Percentiles rank a stretch among this genome's conserved stretches.
Conservation (phyloP, 1,140 invertebrate genomes). For the Drosophila rhopaloa region DNA sequence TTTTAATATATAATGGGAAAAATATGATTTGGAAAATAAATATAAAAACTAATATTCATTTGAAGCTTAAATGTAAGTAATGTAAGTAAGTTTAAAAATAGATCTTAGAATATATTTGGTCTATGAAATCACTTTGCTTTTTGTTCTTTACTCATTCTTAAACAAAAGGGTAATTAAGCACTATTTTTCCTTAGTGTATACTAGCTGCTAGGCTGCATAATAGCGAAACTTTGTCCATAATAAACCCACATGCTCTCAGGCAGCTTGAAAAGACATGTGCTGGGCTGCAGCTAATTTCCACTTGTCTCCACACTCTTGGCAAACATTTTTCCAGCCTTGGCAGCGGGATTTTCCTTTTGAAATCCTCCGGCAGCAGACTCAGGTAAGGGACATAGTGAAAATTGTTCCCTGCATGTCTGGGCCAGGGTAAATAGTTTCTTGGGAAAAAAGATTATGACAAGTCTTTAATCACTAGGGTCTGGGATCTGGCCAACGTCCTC, state of each 20-base stretch:
- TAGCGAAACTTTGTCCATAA: slow-evolving; percentile 51
- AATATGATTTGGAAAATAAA: not conserved
- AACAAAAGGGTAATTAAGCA: too few relatives aligned
- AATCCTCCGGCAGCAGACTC: slow-evolving; percentile 33
- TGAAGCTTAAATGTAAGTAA: too few relatives aligned
- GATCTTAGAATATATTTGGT: too few relatives aligned
- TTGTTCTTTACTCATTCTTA: too few relatives aligned
- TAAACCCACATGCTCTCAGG: slow-evolving; percentile 29
- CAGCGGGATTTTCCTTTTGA: slow-evolving; percentile 66
- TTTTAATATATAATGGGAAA: too few relatives aligned
- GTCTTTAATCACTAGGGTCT: slow-evolving; percentile 67
- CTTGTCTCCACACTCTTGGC: slow-evolving; percentile 47
- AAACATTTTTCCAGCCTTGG: slow-evolving; percentile 57
- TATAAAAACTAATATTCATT: too few relatives aligned
- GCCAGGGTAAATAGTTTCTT: slow-evolving; percentile 74
- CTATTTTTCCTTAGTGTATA: slow-evolving; percentile 2
- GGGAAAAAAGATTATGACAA: slow-evolving; percentile 81
- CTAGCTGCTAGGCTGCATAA: slow-evolving; percentile 19
- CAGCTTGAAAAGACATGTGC: slow-evolving; percentile 44
- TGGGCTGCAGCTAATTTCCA: slow-evolving; percentile 66
- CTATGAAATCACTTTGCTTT: too few relatives aligned
- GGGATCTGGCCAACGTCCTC: slow-evolving; percentile 19
- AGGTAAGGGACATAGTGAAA: slow-evolving; percentile 54
- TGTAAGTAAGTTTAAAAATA: too few relatives aligned
- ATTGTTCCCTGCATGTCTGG: slow-evolving; percentile 39